Percentiles rank a stretch among this genome's conserved stretches.
Evolutionary conservation across 1,140 invertebrate genomes (phyloP).

Genomic region (Carposina sasakii): DNA sequence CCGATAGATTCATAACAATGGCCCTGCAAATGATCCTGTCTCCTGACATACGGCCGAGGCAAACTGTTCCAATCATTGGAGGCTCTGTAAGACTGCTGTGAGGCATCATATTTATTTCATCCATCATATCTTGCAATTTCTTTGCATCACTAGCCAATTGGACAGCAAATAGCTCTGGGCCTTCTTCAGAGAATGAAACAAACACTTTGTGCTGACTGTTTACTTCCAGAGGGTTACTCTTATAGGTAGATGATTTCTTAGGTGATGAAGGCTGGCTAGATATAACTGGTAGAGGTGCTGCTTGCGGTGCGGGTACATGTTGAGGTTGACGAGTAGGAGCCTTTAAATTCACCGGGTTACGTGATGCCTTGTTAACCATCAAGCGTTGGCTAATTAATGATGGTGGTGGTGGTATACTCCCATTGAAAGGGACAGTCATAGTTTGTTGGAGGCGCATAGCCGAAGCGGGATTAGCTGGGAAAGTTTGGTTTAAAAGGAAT

Average conservation of each 20-base stretch:
- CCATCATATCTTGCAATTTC: constrained; percentile 78
- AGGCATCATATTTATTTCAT: constrained; percentile 75
- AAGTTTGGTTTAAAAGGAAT: constrained; percentile 59
- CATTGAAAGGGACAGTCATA: constrained; percentile 47
- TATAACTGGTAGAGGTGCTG: constrained; percentile 11
- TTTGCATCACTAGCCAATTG: constrained; percentile 75
- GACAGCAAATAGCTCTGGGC: constrained; percentile 81
- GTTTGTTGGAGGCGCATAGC: constrained; percentile 58
- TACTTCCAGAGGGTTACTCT: constrained; percentile 74
- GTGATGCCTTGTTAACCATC: constrained; percentile 45
- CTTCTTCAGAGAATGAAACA: constrained; percentile 83
- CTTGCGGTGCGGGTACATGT: constrained; percentile 23
- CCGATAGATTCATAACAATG: constrained; percentile 79
- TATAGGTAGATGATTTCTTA: constrained; percentile 72
- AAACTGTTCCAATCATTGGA: constrained; percentile 80
- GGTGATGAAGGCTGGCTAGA: constrained; percentile 44
- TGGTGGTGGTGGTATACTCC: constrained; percentile 30
- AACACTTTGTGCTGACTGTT: constrained; percentile 77
- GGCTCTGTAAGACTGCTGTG: constrained; percentile 75
- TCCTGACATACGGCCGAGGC: constrained; percentile 78
- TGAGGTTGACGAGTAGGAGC: constrained; percentile 54
- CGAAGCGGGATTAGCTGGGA: constrained; percentile 57
- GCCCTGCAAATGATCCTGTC: constrained; percentile 80
- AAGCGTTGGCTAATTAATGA: constrained; percentile 43
- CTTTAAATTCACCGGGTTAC: constrained; percentile 49